phyloP scores from a whole-genome alignment of 2,888 invertebrate species.

The Hirtodrosophila alboralis region DNA sequence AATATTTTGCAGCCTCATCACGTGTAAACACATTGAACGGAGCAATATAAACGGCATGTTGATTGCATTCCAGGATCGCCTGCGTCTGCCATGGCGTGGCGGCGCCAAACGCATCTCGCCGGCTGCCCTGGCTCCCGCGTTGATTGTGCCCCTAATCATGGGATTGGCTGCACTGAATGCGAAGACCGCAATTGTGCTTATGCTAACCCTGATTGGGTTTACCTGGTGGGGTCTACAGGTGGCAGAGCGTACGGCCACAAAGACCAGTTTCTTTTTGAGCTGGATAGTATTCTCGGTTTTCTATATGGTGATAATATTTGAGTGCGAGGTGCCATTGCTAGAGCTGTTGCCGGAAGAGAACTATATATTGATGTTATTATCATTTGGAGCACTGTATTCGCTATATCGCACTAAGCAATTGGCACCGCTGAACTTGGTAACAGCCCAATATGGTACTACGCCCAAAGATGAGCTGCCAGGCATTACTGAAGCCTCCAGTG shows the following conservation, averaged over 20 bases:
- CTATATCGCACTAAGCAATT: conserved; percentile 73
- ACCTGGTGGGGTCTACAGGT: conserved; percentile 74
- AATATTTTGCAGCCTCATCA: conserved; percentile 57
- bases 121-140: conserved; percentile 85
- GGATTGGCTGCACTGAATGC: conserved; percentile 85
- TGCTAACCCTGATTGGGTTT: conserved; percentile 72
- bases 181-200: conserved; percentile 80
- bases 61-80: conserved; percentile 85
- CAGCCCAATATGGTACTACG: conserved; percentile 64
- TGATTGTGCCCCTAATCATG: conserved; percentile 85
- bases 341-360: conserved; percentile 90
- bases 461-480: conserved; percentile 81
- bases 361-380: conserved; percentile 84
- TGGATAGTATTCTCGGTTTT: conserved; percentile 90
- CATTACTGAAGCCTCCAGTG: conserved; percentile 77
- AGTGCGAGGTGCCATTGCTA: conserved; percentile 89
- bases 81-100: conserved; percentile 86
- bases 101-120: conserved; percentile 86
- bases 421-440: conserved; percentile 81
- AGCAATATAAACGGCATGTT: conserved; percentile 82
- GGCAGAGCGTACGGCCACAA: conserved; percentile 75
- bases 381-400: conserved; percentile 69
- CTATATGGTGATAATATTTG: conserved; percentile 88
- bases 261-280: conserved; percentile 90
- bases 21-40: conserved; percentile 63